These are phyloP conservation scores for Sphaerodactylus townsendi DNA, from an alignment of 2,113 vertebrate genomes.

Conservation along the genomic window DNA sequence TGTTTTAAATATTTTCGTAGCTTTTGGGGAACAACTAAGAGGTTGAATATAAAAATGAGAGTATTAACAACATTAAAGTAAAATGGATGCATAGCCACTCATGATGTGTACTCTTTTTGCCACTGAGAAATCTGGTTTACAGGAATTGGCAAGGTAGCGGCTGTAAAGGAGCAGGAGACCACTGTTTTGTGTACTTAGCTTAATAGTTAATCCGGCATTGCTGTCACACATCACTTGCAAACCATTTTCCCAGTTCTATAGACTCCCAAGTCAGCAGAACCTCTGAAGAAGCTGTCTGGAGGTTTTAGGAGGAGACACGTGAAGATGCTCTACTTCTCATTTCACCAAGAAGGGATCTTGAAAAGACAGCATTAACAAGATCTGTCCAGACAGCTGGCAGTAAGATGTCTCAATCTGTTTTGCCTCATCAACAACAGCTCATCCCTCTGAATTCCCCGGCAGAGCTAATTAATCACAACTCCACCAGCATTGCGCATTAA, in stretches of 20 bases:
- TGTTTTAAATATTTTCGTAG: not conserved
- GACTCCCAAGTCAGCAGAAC: not conserved
- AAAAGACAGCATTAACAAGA: not conserved
- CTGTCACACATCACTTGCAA: not conserved
- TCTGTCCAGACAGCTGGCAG: not conserved
- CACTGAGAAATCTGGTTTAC: not conserved
- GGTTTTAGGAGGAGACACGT: not conserved
- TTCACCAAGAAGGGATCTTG: not conserved
- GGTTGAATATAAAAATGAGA: not conserved
- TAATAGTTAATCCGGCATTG: not conserved
- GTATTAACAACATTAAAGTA: not conserved
- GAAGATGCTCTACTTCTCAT: not conserved
- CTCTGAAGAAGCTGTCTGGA: not conserved
- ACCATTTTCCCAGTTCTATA: not conserved
- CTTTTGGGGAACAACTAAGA: not conserved
- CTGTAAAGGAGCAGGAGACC: too few relatives aligned
- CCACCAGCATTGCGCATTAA: not conserved
- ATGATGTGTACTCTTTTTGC: not conserved
- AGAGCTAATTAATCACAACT: not conserved
- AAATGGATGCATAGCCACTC: not conserved
- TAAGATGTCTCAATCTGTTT: not conserved
- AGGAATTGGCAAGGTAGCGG: not conserved
- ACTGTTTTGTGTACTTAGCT: not conserved
- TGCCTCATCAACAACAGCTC: accelerated
- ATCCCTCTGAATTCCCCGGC: not conserved